Evolutionary conservation across 2,113 vertebrate species (phyloP), one percentile per base, ranked within the genome.

Genomic region (Eidolon helvum): DNA sequence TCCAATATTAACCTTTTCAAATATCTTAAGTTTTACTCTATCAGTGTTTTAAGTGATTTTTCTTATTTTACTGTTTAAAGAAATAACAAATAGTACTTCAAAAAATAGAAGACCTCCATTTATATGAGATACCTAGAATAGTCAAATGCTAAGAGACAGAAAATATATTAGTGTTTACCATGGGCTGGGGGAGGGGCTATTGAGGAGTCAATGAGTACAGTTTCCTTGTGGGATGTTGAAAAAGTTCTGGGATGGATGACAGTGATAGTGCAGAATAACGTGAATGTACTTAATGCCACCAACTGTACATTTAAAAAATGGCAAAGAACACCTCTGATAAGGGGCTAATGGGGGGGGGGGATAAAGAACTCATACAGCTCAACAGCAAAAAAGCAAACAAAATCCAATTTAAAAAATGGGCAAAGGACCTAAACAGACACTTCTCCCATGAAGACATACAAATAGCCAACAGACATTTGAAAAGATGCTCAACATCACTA

Each of bases 1-100:
- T 79, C 50, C 50, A 78, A 93, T 43, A 87, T 71, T 61, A 57
- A 84, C 38, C 40, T 30, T 55, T 78, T 82, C 4, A 85, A 75
- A 94, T 43, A 74, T 40, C 28, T 85, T 8, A 66, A 74, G 35
- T 33, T 87, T 96, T 93, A 78, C 28, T 69, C 12, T 61, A 16
- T 61, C 18, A 38, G 8, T 91, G 43, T 72, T 87, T 82, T 77
- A 94, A 95, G 71, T 4, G 89, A 43, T 94, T 71, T 48, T 92
- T 94, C 71, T 88, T 79, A 90, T 57, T 87, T 79, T 68, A 28
- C n/a, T 91, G 22, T 55, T 85, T 71, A 91, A 88, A 92, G 24
- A 89, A 74, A 91, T 48, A 90, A 85, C 2, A 7, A 93, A 68
- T 30, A 11, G 72, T 57, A 80, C 71, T 95, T 90, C 7, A 43